phyloP scores from a whole-genome alignment of 2,888 invertebrate species.

The Lepidonotus clava region DNA sequence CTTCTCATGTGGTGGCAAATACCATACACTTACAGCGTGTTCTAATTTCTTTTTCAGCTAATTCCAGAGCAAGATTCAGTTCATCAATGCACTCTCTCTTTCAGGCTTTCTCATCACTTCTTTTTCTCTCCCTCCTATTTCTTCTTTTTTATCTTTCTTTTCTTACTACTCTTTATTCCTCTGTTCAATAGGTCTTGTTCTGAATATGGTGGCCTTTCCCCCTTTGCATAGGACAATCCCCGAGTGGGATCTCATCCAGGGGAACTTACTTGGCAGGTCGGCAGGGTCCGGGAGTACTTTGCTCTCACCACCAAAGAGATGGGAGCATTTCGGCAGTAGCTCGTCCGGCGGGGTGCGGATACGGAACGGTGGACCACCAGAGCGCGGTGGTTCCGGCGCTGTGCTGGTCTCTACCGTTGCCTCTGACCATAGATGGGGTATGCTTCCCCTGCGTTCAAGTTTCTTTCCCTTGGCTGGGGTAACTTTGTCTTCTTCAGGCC shows the following conservation, averaged over 20 bases:
- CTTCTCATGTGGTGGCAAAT: too few species aligned
- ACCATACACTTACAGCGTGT: too few species aligned
- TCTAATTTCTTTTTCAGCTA: too few species aligned
- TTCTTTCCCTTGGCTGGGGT: neutral
- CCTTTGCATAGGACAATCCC: neutral
- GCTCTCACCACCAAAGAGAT: slow-evolving; percentile 35
- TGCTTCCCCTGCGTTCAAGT: slow-evolving; percentile 31
- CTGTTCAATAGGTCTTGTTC: neutral
- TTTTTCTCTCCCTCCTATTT: neutral
- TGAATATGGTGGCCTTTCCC: neutral
- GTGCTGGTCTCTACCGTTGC: slow-evolving; percentile 4
- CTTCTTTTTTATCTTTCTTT: neutral
- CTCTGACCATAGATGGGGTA: slow-evolving; percentile 55
- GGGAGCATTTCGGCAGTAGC: slow-evolving; percentile 1
- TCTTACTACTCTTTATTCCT: neutral
- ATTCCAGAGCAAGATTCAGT: too few species aligned
- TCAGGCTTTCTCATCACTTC: neutral
- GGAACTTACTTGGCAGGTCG: slow-evolving; percentile 45
- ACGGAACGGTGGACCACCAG: neutral
- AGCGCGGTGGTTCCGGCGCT: neutral
- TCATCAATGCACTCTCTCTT: neutral
- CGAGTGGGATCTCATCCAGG: neutral
- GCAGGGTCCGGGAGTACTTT: neutral
- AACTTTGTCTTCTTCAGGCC: neutral
- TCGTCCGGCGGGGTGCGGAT: slow-evolving; percentile 38